phyloP scores from a whole-genome alignment of 2,113 vertebrate genomes.

The Orthonyx spaldingii region DNA sequence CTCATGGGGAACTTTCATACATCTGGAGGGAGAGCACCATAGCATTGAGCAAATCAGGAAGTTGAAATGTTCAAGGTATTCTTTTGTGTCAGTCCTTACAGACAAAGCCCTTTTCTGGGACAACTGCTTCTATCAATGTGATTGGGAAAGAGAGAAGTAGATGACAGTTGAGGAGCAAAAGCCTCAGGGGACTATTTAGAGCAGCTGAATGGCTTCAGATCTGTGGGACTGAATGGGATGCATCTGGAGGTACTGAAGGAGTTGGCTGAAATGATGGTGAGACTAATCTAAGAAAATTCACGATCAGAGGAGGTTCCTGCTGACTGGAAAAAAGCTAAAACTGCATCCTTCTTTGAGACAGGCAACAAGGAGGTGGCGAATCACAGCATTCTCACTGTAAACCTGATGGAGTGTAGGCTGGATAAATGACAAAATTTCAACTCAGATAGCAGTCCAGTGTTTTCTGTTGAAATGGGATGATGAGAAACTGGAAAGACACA shows the following conservation, averaged over 20 bases:
- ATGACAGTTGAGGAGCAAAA: not conserved
- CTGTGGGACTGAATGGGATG: not conserved
- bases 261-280: not conserved
- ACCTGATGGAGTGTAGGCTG: not conserved
- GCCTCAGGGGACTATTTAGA: not conserved
- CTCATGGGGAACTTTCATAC: not conserved
- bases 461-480: not conserved
- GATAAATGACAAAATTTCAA: not conserved
- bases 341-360: not conserved
- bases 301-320: not conserved
- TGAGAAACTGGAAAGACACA: not conserved
- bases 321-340: not conserved
- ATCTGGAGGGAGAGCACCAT: not conserved
- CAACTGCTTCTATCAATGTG: not conserved
- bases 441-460: not conserved
- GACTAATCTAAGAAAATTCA: not conserved
- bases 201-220: not conserved
- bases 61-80: not conserved
- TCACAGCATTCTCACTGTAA: not conserved
- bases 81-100: not conserved
- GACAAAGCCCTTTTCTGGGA: not conserved
- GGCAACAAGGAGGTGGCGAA: not conserved
- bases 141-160: not conserved
- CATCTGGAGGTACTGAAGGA: not conserved
- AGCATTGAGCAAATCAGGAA: not conserved